Evolutionary conservation across 2,113 vertebrate genomes (phyloP).

Genomic region (Hydrochoerus hydrochaeris): DNA sequence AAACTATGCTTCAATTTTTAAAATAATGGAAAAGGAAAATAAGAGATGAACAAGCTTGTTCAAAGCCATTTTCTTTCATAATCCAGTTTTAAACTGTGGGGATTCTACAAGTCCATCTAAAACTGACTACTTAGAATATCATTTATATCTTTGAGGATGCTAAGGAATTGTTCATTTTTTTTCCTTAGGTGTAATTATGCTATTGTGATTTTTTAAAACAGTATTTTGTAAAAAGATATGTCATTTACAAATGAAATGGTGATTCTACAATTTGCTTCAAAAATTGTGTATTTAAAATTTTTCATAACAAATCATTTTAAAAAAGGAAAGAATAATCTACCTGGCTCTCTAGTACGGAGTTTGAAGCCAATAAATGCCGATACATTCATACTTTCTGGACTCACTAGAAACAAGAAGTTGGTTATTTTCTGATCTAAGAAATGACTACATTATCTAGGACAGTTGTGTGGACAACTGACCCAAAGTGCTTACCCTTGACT

Average conservation of each 20-base stretch:
- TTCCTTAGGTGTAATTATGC: not conserved
- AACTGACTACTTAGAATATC: not conserved
- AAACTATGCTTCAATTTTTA: not conserved
- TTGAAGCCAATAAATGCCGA: not conserved
- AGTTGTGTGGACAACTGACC: not conserved
- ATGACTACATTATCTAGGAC: not conserved
- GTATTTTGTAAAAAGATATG: not conserved
- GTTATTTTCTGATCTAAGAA: conserved; percentile 26
- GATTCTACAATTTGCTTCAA: conserved; percentile 5
- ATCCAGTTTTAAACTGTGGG: not conserved
- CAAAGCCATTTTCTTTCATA: not conserved
- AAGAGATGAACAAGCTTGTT: not conserved
- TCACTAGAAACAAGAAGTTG: conserved; percentile 20
- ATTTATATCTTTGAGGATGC: not conserved
- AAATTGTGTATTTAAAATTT: not conserved
- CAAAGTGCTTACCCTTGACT: not conserved
- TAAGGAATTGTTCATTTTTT: not conserved
- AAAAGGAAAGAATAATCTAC: not conserved
- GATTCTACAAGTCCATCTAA: not conserved
- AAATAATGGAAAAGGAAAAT: not conserved
- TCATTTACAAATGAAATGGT: not conserved
- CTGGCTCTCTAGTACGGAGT: not conserved
- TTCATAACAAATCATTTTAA: not conserved
- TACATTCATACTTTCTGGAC: not conserved
- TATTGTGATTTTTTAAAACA: not conserved